Conservation (phyloP, 2,888 invertebrate species). For the Dascillus cervinus region DNA sequence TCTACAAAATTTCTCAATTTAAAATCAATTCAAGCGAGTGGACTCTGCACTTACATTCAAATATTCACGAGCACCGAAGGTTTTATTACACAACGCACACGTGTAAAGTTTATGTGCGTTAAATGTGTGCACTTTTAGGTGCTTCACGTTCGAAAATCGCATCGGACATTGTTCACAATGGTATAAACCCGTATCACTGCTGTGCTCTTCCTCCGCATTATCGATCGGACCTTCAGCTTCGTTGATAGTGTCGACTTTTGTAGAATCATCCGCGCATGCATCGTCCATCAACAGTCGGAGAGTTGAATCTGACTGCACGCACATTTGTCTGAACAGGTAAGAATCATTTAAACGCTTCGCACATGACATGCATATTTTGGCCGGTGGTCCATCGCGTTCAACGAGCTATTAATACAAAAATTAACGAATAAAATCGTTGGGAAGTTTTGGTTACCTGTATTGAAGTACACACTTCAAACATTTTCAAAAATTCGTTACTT, state of each 20-base stretch:
- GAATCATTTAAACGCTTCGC: constrained; percentile 39
- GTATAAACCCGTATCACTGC: too few relatives aligned
- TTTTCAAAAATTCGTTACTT: constrained; percentile 41
- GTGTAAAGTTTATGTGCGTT: constrained; percentile 1
- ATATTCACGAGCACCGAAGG: constrained; percentile 11
- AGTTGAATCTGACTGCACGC: constrained; percentile 40
- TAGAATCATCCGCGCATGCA: too few relatives aligned
- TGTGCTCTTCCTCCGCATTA: too few relatives aligned
- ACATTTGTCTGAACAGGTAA: constrained; percentile 45
- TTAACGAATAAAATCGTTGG: neutral
- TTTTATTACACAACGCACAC: constrained; percentile 6
- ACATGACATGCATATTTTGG: constrained; percentile 45
- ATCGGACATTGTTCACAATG: too few relatives aligned
- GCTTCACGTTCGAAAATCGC: too few relatives aligned
- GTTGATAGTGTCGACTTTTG: too few relatives aligned
- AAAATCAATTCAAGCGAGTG: too few relatives aligned
- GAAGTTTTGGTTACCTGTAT: constrained; percentile 36
- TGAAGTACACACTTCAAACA: constrained; percentile 44
- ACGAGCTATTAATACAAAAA: constrained; percentile 15
- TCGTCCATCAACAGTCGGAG: constrained; percentile 2
- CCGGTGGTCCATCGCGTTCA: constrained; percentile 43
- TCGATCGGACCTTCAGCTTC: too few relatives aligned
- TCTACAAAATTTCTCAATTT: constrained; percentile 3
- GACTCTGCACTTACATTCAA: too few relatives aligned
- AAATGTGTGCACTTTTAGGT: constrained; percentile 6